Evolutionary conservation across 2,113 vertebrate genomes (phyloP), one percentile per base, ranked within the genome.

Genomic region (Chloropsis hardwickii): DNA sequence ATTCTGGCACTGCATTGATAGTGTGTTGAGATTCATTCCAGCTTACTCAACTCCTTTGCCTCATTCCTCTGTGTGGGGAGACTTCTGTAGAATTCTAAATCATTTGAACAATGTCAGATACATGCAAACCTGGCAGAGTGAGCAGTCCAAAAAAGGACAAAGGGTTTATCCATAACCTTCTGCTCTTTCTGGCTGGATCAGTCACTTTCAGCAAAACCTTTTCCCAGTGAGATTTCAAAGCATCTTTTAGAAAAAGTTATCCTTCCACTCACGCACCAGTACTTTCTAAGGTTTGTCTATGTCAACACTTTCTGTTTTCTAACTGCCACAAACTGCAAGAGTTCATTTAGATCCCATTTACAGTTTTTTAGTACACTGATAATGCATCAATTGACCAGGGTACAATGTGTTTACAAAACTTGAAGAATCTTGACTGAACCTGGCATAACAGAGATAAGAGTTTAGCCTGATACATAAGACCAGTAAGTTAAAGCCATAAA

Each of bases 181-280:
- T 60, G 10, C 24, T 64, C 9, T 71, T 92, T 81, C 37, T 86
- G 80, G 3, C 23, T 88, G 7, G 37, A 29, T 51, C 12, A 42
- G 14, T 51, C 0, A 0, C 17, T 80, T 27, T 3, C 6, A 5
- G 13, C 29, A 31, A 51, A 82, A 83, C 1, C 7, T 60, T 82
- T 74, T 91, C 20, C 62, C 50, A 21, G 25, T 60, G 40, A 91
- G 92, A 92, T 2, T 27, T 42, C 0, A 0, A 77, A 72, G 80
- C 16, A 72, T 0, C 4, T 51, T 64, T 80, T 29, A 60, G 19
- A 69, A 71, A 77, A 85, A 29, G 11, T 15, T 24, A 23, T 40
- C 7, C n/a, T 42, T 5, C 7, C 3, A 1, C 37, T 61, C 22
- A 54, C 37, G 27, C 5, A n/a, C 3, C 12, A 27, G 6, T 31